A percentile compares a stretch with the other conserved stretches of the same genome.
These are phyloP conservation scores for Chlorodrepanis virens DNA, from an alignment of 2,113 vertebrate genomes.

Conservation along the genomic window DNA sequence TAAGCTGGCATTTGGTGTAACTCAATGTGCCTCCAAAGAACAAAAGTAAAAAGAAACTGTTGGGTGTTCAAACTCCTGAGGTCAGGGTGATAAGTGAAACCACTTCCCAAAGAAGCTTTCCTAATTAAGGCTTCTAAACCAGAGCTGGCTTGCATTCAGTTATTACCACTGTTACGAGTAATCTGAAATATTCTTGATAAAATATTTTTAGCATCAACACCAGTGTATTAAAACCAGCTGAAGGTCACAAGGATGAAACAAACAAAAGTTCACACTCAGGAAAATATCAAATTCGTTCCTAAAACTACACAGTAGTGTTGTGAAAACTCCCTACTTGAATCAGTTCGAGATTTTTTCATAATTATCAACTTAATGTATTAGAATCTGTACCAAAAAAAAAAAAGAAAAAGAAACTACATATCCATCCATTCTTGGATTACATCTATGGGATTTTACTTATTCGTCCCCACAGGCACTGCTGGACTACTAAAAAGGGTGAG, in stretches of 20 bases:
- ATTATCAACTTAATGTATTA: background rate
- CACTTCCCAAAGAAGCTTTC: conserved; percentile 67
- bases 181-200: conserved; percentile 71
- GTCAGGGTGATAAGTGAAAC: conserved; percentile 54
- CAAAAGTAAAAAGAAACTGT: background rate
- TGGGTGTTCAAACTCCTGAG: background rate
- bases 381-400: background rate
- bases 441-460: background rate
- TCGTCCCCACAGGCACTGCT: background rate
- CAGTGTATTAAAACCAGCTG: conserved; percentile 3
- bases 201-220: conserved; percentile 52
- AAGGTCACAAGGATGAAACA: conserved; percentile 56
- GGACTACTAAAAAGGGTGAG: background rate
- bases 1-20: background rate
- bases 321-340: background rate
- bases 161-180: conserved; percentile 57
- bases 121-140: conserved; percentile 59
- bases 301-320: background rate
- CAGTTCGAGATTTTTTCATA: background rate
- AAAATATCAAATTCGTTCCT: background rate
- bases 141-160: conserved; percentile 51
- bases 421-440: background rate
- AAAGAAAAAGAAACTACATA: background rate
- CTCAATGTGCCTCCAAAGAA: background rate
- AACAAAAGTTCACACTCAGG: background rate